These are phyloP conservation scores for Sorex maritimensis DNA, from an alignment of 2,797 vertebrate genomes.

Conservation along the genomic window DNA sequence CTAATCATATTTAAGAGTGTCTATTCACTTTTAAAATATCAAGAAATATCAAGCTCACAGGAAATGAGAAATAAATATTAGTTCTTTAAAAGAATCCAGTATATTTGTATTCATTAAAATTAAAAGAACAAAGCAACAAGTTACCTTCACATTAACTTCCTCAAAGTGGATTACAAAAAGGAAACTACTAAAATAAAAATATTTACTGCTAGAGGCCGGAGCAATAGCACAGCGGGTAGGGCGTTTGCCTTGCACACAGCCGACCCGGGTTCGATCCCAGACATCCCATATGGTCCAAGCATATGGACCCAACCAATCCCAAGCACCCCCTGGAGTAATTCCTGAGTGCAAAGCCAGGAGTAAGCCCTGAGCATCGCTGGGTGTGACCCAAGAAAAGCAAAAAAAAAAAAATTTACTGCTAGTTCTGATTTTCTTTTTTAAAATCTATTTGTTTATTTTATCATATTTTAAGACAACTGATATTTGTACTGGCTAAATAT, in stretches of 20 bases:
- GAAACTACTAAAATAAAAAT: conserved; percentile 20
- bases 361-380: no score
- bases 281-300: no score
- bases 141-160: not conserved
- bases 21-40: conserved; percentile 42
- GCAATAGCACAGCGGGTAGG: no score
- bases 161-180: not conserved
- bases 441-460: not conserved
- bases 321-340: no score
- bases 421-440: not conserved
- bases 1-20: conserved; percentile 58
- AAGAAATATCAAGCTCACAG: conserved; percentile 14
- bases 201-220: not conserved
- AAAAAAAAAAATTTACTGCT: not conserved
- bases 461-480: not conserved
- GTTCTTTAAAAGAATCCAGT: conserved; percentile 12
- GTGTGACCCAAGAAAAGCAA: no score
- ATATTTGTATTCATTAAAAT: conserved; percentile 33
- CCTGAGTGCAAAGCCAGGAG: no score
- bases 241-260: no score
- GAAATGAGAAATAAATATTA: conserved; percentile 5
- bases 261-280: no score
- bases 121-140: not conserved
- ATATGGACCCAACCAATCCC: no score
- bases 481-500: not conserved